Evolutionary conservation across 2,888 invertebrate species (phyloP).

Genomic region (Periphyllus acericola): DNA sequence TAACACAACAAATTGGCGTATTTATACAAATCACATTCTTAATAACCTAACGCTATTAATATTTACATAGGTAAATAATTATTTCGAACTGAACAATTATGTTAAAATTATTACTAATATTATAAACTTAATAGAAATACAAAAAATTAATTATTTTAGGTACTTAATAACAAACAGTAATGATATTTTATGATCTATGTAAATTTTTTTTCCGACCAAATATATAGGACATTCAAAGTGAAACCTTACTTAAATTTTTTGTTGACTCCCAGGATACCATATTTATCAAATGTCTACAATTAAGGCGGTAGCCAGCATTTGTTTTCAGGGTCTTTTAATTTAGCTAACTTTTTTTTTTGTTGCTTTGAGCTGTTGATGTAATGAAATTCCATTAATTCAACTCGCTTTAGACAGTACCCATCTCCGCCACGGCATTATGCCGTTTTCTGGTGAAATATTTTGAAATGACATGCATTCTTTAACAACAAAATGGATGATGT

Average conservation of each 20-base stretch:
- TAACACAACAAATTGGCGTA: slow-evolving; percentile 42
- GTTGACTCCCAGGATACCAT: neutral
- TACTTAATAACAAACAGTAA: neutral
- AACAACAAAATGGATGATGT: no score
- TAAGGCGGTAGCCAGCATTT: no score
- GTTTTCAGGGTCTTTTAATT: no score
- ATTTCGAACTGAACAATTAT: slow-evolving; percentile 39
- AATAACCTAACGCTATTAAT: neutral
- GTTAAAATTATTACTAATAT: slow-evolving; percentile 17
- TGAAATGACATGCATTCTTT: no score
- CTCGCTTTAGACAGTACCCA: no score
- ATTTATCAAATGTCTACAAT: no score
- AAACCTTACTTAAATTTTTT: neutral
- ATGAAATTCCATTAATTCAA: no score
- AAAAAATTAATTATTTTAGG: neutral
- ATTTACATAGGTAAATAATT: neutral
- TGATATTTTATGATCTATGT: slow-evolving; percentile 2
- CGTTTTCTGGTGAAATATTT: no score
- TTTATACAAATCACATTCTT: slow-evolving; percentile 37
- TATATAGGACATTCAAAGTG: neutral
- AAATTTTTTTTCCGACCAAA: neutral
- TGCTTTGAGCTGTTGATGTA: no score
- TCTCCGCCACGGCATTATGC: no score
- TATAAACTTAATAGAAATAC: slow-evolving; percentile 11
- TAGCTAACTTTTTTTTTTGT: no score